Conservation (phyloP, 1,140 invertebrate species). For the Drosophila lowei region DNA sequence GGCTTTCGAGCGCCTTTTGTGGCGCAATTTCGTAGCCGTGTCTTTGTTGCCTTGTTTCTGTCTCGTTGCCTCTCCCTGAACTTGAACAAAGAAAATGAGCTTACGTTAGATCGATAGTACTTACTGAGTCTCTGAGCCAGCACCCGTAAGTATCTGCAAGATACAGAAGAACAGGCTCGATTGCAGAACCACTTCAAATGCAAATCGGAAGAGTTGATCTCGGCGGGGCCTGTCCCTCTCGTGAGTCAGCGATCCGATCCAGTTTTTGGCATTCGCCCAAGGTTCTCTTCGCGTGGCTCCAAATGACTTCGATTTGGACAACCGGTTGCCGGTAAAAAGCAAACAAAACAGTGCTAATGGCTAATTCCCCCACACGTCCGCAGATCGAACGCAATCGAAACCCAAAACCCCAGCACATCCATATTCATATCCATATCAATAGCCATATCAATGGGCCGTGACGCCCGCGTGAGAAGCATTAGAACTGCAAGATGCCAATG, state of each 20-base stretch:
- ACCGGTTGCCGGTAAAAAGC: slow-evolving; percentile 55
- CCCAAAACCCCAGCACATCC: slow-evolving; percentile 1
- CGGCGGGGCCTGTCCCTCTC: slow-evolving; percentile 22
- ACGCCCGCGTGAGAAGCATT: slow-evolving; percentile 53
- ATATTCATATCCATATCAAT: slow-evolving; percentile 21
- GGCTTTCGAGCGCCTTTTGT: slow-evolving; percentile 57
- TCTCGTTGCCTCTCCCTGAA: slow-evolving; percentile 51
- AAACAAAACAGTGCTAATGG: slow-evolving; percentile 49
- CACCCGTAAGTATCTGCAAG: too few species aligned
- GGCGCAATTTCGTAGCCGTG: slow-evolving; percentile 30
- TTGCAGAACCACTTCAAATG: slow-evolving; percentile 23
- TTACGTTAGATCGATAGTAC: slow-evolving; percentile 68
- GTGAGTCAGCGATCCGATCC: slow-evolving; percentile 27
- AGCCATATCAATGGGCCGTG: slow-evolving; percentile 52
- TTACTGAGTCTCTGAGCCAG: slow-evolving; percentile 11
- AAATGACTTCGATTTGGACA: slow-evolving; percentile 28
- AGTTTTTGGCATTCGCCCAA: slow-evolving; percentile 62
- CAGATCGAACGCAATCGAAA: slow-evolving; percentile 18
- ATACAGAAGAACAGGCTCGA: too few species aligned
- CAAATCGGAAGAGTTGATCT: slow-evolving; percentile 13
- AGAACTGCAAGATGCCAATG: slow-evolving; percentile 64
- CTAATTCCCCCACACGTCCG: not conserved
- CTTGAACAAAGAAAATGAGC: slow-evolving; percentile 68
- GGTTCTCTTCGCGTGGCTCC: slow-evolving; percentile 44
- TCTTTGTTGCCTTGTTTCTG: slow-evolving; percentile 45